Evolutionary conservation across 2,797 vertebrate species (phyloP), one percentile per base, ranked within the genome.

Genomic region (Florisuga fusca): DNA sequence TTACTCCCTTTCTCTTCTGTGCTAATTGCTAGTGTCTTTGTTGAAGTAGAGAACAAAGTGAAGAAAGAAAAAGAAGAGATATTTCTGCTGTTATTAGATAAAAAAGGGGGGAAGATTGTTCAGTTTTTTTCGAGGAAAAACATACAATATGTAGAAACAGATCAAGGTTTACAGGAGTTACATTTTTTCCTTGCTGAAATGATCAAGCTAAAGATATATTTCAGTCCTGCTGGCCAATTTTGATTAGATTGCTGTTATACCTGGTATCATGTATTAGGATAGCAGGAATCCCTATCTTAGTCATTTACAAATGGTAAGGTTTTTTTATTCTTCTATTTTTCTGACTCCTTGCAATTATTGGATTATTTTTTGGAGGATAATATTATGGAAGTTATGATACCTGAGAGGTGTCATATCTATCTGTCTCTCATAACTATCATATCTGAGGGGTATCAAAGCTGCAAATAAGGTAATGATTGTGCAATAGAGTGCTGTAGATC

Each of bases 221-320:
- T 68, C 63, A 87, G 27, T 89, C 20, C 18, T 94, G 93, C 93
- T 96, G 96, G 82, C 94, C 91, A 69, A 2, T 95, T 96, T 90
- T 91, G 71, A 66, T 96, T 89, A 89, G 89, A 77, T 87, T 85
- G 76, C 74, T 8, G 2, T 94, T 89, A 69, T 93, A 68, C 55
- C 54, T 77, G 46, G 20, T 67, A 61, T 45, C 19, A 18, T 83
- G 75, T 68, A 62, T 91, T 74, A 84, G 74, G 67, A 21, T 74
- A 77, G 63, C 45, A 91, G 51, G 27, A 89, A 63, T 86, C 61
- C n/a, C 73, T 90, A 17, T 41, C 50, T 73, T 92, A 79, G 83
- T 94, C 2, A 51, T 92, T 95, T 93, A 82, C 17, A 75, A 57
- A 76, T 82, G 33, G 86, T 89, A 89, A 85, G 46, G 66, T 53